These are phyloP conservation scores for Oscheius sp. DNA, from an alignment of 1,140 invertebrate species.

Conservation along the genomic window DNA sequence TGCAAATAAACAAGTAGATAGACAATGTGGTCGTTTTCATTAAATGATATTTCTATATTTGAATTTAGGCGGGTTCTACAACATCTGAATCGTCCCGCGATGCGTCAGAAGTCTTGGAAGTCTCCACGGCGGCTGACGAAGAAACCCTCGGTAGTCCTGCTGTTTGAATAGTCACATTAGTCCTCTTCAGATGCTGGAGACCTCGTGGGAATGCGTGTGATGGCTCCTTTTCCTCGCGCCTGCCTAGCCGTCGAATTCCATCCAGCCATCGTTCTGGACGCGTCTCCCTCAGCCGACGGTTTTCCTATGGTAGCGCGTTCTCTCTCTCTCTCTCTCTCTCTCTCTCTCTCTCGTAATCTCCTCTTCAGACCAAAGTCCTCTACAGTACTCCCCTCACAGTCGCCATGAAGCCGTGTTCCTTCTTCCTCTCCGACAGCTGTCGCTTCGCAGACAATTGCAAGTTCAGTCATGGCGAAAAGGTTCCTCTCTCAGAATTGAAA, in stretches of 20 bases:
- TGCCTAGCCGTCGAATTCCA: not conserved
- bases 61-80: no score
- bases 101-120: no score
- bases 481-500: not conserved
- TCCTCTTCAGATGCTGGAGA: not conserved
- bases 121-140: no score
- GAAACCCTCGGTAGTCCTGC: no score
- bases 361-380: not conserved
- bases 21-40: not conserved
- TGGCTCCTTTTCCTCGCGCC: not conserved
- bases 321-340: not conserved
- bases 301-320: not conserved
- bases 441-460: not conserved
- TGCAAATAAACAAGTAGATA: not conserved
- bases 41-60: no score
- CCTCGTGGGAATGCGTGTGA: not conserved
- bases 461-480: constrained; percentile 13
- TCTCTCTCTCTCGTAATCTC: not conserved
- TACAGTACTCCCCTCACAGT: not conserved
- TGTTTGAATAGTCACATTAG: not conserved
- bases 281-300: not conserved
- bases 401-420: not conserved
- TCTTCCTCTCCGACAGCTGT: constrained; percentile 2
- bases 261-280: not conserved
- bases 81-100: no score